phyloP scores from a whole-genome alignment of 2,113 vertebrate genomes.

The Microtus richardsoni region DNA sequence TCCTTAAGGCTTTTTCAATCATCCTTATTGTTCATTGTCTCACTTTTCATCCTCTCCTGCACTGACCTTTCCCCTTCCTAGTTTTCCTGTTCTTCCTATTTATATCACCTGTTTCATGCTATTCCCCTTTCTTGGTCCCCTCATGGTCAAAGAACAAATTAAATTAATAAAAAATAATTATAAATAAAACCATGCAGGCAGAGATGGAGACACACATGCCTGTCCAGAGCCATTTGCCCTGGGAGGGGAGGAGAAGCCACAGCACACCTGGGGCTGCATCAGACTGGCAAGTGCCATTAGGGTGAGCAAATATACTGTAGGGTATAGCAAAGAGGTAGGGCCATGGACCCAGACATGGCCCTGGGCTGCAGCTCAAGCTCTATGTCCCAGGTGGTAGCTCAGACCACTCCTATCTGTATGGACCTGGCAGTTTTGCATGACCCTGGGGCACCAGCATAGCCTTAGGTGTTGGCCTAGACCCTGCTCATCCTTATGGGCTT shows the following conservation, averaged over 20 bases:
- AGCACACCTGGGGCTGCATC: background rate
- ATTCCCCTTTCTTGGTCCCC: background rate
- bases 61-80: background rate
- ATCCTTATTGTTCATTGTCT: too few species aligned
- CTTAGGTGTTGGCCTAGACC: too few species aligned
- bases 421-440: too few species aligned
- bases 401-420: too few species aligned
- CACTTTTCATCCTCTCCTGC: background rate
- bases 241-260: background rate
- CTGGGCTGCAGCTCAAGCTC: too few species aligned
- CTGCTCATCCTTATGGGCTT: too few species aligned
- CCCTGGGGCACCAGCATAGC: too few species aligned
- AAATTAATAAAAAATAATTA: background rate
- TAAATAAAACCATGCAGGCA: background rate
- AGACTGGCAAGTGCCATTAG: background rate
- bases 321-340: background rate
- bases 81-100: background rate
- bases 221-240: background rate
- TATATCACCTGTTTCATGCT: background rate
- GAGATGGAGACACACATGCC: background rate
- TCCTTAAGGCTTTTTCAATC: background rate
- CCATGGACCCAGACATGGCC: too few species aligned
- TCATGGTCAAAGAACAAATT: background rate
- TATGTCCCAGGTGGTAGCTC: too few species aligned
- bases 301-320: background rate